phyloP scores from a whole-genome alignment of 2,888 invertebrate species.

The Drosophila suboccidentalis region DNA sequence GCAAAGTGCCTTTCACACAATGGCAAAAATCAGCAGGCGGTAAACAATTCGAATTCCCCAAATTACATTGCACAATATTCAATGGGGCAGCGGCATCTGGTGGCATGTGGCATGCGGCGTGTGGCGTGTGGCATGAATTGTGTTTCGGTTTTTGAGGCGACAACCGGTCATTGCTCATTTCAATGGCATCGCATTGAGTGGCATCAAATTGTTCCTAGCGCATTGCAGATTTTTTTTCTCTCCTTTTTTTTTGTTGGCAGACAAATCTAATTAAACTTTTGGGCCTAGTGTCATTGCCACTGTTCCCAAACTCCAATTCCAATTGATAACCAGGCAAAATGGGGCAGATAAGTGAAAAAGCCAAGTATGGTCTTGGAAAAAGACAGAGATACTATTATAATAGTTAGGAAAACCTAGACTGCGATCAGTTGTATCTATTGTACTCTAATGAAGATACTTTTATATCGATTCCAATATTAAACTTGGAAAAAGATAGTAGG shows the following conservation, averaged over 20 bases:
- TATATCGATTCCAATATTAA: no score
- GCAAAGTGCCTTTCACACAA: slow-evolving; percentile 38
- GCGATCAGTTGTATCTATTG: no score
- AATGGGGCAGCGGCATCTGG: slow-evolving; percentile 2
- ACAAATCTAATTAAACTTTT: slow-evolving; percentile 4
- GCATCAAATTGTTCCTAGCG: slow-evolving; percentile 1
- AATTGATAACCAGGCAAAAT: background rate
- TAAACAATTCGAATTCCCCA: slow-evolving; percentile 39
- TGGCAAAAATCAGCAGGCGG: slow-evolving; percentile 55
- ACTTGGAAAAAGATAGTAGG: no score
- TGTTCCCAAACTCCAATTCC: background rate
- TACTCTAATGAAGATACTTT: no score
- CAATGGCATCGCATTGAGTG: slow-evolving; percentile 23
- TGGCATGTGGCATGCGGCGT: slow-evolving; percentile 6
- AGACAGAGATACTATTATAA: no score
- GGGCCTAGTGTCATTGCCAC: background rate
- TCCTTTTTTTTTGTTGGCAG: background rate
- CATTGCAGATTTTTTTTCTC: slow-evolving; percentile 21
- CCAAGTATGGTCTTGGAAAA: no score
- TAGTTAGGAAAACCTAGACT: no score
- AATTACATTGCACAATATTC: slow-evolving; percentile 32
- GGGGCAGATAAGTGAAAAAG: no score
- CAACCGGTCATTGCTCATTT: slow-evolving; percentile 39
- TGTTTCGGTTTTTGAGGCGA: slow-evolving; percentile 3
- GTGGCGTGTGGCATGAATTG: slow-evolving; percentile 27